Percentiles rank a stretch among this genome's conserved stretches.
These are phyloP conservation scores for Amitus sp. DNA, from an alignment of 2,888 invertebrate species.

Conservation along the genomic window DNA sequence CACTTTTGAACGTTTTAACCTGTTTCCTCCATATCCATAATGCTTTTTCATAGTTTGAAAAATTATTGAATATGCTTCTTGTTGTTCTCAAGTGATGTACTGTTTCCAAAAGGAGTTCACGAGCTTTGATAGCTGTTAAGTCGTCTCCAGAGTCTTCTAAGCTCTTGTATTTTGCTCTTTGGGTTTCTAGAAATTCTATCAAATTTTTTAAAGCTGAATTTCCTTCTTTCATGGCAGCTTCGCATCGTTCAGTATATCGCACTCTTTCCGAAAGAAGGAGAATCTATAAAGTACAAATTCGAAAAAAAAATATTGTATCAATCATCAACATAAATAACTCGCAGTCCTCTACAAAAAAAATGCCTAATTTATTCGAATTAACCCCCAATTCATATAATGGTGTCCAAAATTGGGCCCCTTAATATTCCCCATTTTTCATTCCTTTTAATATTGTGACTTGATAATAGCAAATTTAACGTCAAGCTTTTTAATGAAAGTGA, in stretches of 20 bases:
- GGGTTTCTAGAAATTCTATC: slow-evolving; percentile 68
- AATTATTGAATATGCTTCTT: slow-evolving; percentile 74
- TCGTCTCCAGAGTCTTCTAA: slow-evolving; percentile 67
- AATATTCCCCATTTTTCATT: no score
- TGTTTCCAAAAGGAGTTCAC: slow-evolving; percentile 91
- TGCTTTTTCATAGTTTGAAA: slow-evolving; percentile 47
- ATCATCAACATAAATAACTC: no score
- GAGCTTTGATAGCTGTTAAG: slow-evolving; percentile 85
- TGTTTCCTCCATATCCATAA: slow-evolving; percentile 96
- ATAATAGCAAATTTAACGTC: no score
- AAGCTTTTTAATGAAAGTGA: no score
- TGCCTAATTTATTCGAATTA: no score
- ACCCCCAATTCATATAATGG: no score
- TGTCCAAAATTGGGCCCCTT: no score
- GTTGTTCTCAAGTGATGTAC: slow-evolving; percentile 91
- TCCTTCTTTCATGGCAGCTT: slow-evolving; percentile 52
- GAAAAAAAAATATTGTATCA: no score
- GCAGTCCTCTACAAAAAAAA: no score
- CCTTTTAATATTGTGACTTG: no score
- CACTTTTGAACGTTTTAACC: slow-evolving; percentile 71
- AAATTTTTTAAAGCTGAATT: slow-evolving; percentile 63
- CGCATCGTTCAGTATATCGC: slow-evolving; percentile 59
- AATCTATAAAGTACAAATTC: slow-evolving; percentile 38
- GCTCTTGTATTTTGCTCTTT: slow-evolving; percentile 68
- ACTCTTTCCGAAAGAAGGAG: slow-evolving; percentile 56